Conservation (phyloP, 2,888 invertebrate species). For the Mellilla xanthometata region DNA sequence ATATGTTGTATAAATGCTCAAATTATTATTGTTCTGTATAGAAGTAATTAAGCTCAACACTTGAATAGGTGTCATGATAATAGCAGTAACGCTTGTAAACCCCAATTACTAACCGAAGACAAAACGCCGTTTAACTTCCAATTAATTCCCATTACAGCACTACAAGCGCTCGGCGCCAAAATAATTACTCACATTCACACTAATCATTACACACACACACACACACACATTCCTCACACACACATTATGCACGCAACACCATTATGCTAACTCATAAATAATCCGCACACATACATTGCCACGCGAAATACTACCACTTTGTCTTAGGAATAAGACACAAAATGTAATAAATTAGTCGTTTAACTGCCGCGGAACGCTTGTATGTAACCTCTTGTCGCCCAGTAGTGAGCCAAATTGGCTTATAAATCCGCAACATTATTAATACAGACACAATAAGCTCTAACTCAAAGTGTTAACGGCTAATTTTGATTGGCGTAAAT, state of each 20-base stretch:
- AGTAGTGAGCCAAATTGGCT: slow-evolving; percentile 55
- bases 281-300: slow-evolving; percentile 38
- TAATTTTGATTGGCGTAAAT: slow-evolving; percentile 9
- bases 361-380: slow-evolving; percentile 40
- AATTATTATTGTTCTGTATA: too few relatives aligned
- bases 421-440: slow-evolving; percentile 27
- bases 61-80: too few relatives aligned
- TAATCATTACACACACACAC: too few relatives aligned
- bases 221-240: slow-evolving; percentile 8
- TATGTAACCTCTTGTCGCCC: slow-evolving; percentile 44
- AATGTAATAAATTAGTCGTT: slow-evolving; percentile 41
- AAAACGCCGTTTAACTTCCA: too few relatives aligned
- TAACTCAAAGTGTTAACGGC: slow-evolving; percentile 11
- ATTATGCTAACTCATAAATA: slow-evolving; percentile 39
- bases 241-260: slow-evolving; percentile 19
- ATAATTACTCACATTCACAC: too few relatives aligned
- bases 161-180: too few relatives aligned
- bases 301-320: slow-evolving; percentile 42
- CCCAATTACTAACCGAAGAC: too few relatives aligned
- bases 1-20: too few relatives aligned
- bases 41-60: too few relatives aligned
- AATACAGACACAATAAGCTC: slow-evolving; percentile 3
- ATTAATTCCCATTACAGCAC: too few relatives aligned
- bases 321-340: slow-evolving; percentile 52
- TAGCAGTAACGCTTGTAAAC: too few relatives aligned